Percentiles rank a stretch among this genome's conserved stretches.
These are phyloP conservation scores for Sebastes fasciatus DNA, from an alignment of 2,113 vertebrate species.

Conservation along the genomic window DNA sequence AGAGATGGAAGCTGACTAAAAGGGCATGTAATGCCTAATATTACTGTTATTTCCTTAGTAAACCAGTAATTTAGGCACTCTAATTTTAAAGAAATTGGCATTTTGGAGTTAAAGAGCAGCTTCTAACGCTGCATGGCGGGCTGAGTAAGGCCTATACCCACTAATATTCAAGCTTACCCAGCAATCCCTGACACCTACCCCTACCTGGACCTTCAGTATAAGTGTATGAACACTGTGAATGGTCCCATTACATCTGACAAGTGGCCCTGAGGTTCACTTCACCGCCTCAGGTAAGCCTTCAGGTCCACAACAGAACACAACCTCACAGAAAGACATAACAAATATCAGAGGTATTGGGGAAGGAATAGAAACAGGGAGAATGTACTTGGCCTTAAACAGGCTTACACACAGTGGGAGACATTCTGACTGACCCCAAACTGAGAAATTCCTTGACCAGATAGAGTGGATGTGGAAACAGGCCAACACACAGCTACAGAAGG, in stretches of 20 bases:
- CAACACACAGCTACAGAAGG: slow-evolving; percentile 15
- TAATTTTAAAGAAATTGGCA: not conserved
- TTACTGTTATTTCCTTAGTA: not conserved
- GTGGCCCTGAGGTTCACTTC: not conserved
- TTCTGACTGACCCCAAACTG: slow-evolving; percentile 20
- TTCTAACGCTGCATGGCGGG: not conserved
- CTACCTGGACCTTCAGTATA: slow-evolving; percentile 1
- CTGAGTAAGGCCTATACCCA: not conserved
- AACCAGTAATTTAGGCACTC: not conserved
- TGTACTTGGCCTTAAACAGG: slow-evolving; percentile 5
- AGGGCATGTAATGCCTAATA: not conserved
- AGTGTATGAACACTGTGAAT: slow-evolving; percentile 2
- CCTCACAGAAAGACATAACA: not conserved
- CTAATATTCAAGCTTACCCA: not conserved
- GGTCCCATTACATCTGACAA: slow-evolving; percentile 14
- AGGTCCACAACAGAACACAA: slow-evolving; percentile 10
- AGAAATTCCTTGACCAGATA: slow-evolving; percentile 34
- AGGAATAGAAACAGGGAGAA: not conserved
- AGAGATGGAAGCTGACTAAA: slow-evolving; percentile 19
- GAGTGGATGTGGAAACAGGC: slow-evolving; percentile 22
- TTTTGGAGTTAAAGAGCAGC: not conserved
- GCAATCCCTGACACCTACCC: not conserved
- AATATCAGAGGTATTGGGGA: not conserved
- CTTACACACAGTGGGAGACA: not conserved
- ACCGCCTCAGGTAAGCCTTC: not conserved